Evolutionary conservation across 2,888 invertebrate species (phyloP), one percentile per base, ranked within the genome.

Genomic region (Pachliopta kotzebuea): DNA sequence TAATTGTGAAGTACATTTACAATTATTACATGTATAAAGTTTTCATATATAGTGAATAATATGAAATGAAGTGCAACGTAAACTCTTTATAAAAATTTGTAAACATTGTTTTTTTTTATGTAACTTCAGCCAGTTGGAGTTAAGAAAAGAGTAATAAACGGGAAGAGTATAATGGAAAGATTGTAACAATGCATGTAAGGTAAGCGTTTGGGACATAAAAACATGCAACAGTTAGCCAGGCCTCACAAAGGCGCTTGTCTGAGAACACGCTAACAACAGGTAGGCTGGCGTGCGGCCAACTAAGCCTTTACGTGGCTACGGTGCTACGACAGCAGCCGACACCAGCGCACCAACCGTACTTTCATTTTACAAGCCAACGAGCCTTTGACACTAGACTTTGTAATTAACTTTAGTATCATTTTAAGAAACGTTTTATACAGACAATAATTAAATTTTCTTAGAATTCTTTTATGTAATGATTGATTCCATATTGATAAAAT

Each of bases 241-340:
- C 75, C 74, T 76, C 71, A 72, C 74, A 73, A 78, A 67, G 71
- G 67, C 68, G 75, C 76, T 45, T 77, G 72, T 68, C 70, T 75
- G 77, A 79, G 80, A 80, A 84, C 79, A 83, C 81, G 80, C 76
- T 76, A 76, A 83, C 90, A 90, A 90, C 90, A 89, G 88, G 87
- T 89, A 85, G 79, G 79, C 86, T 90, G 90, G 90, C 91, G 72
- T 67, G 63, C 74, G 71, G 89, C 89, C 89, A 88, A 85, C 67
- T 63, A 55, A 45, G 60, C 56, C 52, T 50, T 57, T 61, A 65
- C 56, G 56, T 59, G 68, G 65, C 71, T 74, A 68, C 71, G 72
- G 70, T 69, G 71, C 77, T 80, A 82, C 80, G 76, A 61, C 61
- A 45, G 53, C 37, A 50, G 52, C 42, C 57, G n/a, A 52, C 57